Conservation (phyloP, 2,888 invertebrate genomes). For the Acleris cristana region DNA sequence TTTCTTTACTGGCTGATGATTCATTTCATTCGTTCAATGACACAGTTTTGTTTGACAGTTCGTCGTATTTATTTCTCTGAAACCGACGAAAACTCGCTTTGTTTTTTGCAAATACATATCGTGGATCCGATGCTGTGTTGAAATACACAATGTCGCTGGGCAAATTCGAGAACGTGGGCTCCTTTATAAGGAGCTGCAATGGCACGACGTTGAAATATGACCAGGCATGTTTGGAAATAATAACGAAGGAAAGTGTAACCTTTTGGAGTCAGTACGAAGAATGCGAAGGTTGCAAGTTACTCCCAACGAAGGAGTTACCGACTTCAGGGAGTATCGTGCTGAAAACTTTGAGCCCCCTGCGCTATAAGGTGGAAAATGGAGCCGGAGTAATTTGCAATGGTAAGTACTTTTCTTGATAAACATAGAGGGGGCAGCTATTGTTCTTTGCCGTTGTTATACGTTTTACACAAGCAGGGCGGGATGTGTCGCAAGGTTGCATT, state of each 20-base stretch:
- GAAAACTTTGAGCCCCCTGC: conserved; percentile 65
- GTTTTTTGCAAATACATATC: conserved; percentile 24
- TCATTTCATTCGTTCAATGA: conserved; percentile 34
- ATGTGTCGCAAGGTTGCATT: not conserved
- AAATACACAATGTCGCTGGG: conserved; percentile 58
- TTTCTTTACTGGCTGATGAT: conserved; percentile 14
- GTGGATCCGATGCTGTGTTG: conserved; percentile 25
- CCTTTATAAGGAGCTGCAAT: conserved; percentile 66
- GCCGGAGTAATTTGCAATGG: conserved; percentile 70
- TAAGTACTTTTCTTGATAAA: conserved; percentile 44
- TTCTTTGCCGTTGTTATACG: conserved; percentile 1
- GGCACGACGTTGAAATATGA: conserved; percentile 63
- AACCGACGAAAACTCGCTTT: conserved; percentile 23
- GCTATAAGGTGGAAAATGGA: conserved; percentile 57
- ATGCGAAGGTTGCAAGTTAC: conserved; percentile 69
- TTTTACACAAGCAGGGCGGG: not conserved
- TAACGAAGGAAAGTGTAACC: conserved; percentile 56
- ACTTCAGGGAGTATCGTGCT: conserved; percentile 55
- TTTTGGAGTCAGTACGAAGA: conserved; percentile 77
- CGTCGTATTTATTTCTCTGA: conserved; percentile 29
- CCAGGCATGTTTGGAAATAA: conserved; percentile 75
- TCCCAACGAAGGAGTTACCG: conserved; percentile 52
- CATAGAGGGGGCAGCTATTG: conserved; percentile 33
- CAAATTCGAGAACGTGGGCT: conserved; percentile 73
- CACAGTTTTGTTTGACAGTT: conserved; percentile 36